Conservation (phyloP, 2,888 invertebrate genomes). For the Cosmia pyralina region DNA sequence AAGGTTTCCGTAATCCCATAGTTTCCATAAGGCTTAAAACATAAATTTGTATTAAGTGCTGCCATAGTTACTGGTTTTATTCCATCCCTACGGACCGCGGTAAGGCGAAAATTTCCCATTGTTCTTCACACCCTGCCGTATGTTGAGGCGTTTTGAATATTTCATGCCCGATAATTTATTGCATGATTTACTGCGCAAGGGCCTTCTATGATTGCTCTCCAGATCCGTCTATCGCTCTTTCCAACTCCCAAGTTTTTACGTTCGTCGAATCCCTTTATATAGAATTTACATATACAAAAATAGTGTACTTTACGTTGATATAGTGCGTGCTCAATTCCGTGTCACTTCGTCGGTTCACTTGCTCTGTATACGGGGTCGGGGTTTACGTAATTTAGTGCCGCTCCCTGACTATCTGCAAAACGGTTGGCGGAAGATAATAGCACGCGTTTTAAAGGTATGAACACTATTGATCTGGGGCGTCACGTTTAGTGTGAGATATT, state of each 20-base stretch:
- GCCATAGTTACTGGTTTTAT: constrained; percentile 61
- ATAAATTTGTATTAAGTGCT: constrained; percentile 59
- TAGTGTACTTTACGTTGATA: constrained; percentile 70
- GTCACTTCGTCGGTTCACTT: constrained; percentile 61
- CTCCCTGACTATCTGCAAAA: constrained; percentile 53
- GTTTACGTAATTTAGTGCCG: constrained; percentile 55
- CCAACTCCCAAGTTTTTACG: constrained; percentile 68
- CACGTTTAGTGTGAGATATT: constrained; percentile 2
- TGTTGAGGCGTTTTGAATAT: constrained; percentile 85
- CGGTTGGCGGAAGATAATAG: constrained; percentile 41
- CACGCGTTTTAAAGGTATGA: constrained; percentile 47
- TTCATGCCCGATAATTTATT: constrained; percentile 87
- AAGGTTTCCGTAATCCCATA: constrained; percentile 7
- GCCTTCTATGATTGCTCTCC: constrained; percentile 73
- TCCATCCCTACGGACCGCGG: constrained; percentile 67
- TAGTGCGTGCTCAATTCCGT: constrained; percentile 62
- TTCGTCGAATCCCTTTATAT: constrained; percentile 71
- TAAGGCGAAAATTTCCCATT: constrained; percentile 77
- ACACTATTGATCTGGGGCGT: constrained; percentile 30
- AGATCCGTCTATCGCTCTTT: constrained; percentile 64
- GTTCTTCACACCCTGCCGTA: constrained; percentile 80
- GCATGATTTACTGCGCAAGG: constrained; percentile 84
- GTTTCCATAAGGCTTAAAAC: constrained; percentile 40
- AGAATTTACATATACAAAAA: constrained; percentile 74
- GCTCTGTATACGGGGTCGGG: constrained; percentile 47